A percentile compares a stretch with the other conserved stretches of the same genome.
These are phyloP conservation scores for Diaprepes abbreviatus DNA, from an alignment of 2,888 invertebrate species.

Conservation along the genomic window DNA sequence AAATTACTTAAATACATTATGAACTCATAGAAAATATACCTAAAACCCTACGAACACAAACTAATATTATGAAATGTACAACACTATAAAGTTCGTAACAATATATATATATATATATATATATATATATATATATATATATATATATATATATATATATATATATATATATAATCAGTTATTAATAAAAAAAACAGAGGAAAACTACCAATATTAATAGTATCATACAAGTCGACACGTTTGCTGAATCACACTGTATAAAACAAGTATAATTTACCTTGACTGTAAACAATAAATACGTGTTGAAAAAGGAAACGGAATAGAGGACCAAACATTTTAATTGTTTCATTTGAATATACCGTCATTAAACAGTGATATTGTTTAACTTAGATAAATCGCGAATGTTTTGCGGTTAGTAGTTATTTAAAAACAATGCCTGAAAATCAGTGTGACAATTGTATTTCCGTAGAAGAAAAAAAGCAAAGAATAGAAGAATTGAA, in stretches of 20 bases:
- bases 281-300: background rate
- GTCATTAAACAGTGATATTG: background rate
- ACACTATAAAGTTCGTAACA: no score
- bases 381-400: background rate
- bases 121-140: no score
- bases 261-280: background rate
- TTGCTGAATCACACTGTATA: background rate
- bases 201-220: background rate
- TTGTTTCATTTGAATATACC: background rate
- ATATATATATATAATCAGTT: no score
- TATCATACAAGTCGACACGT: no score
- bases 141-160: no score
- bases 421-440: background rate
- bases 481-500: background rate
- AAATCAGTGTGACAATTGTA: background rate
- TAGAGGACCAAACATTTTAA: background rate
- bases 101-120: no score
- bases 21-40: no score
- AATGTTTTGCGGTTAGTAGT: background rate
- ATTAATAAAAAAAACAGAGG: no score
- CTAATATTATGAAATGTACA: no score
- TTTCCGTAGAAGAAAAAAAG: slow-evolving; percentile 9
- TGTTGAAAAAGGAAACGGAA: background rate
- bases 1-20: no score
- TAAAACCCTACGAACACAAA: no score